Base-by-base conservation (phyloP, 2,113 vertebrate genomes). In the Albula goreensis region DNA sequence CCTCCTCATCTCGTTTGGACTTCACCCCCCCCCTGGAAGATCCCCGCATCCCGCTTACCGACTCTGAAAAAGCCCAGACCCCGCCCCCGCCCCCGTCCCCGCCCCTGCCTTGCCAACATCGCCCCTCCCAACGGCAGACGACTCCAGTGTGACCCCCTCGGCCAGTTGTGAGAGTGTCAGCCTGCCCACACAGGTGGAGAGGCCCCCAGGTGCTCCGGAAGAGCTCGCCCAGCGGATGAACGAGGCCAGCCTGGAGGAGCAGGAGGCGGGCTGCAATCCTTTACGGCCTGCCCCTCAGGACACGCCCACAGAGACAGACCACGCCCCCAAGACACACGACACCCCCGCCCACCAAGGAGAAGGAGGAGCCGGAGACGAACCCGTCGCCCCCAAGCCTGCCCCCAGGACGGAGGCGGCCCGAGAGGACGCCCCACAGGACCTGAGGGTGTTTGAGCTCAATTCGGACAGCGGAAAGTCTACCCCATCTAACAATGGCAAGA, bases 391-490 rank as follows among this genome's bases (percentile, higher is more conserved):
- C 15, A 13, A 51, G 7, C 63, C 90, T 2, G 88, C 91, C 25
- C 88, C 88, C 84, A 96, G 95, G 93, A 90, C 87, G 85, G 97
- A 97, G 81, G 93, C 92, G 78, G 83, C 92, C 70, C 98, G 94
- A 82, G 97, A 98, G 74, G 98, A 99, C 0, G 96, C 91, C 0
- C 96, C 96, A 0, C 96, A 97, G 17, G 98, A 99, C 88, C 94
- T 99, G 51, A 90, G 98, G 74, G 97, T 99, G 86, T 99, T 99
- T 57, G 98, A 99, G 95, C 96, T 99, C 9, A 99, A 98, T 92
- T 99, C 98, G 0, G 98, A 99, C 86, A 99, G 98, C 0, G 98
- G 98, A 52, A 99, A 99, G 90, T 99, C 98, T 9, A 99, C 98
- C 0, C 98, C 98, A 13, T 99, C 98, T 84, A 99, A 99, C 94